Percentiles rank a stretch among this genome's conserved stretches.
These are phyloP conservation scores for Panagrolaimus sp. DNA, from an alignment of 1,140 invertebrate species.

Conservation along the genomic window DNA sequence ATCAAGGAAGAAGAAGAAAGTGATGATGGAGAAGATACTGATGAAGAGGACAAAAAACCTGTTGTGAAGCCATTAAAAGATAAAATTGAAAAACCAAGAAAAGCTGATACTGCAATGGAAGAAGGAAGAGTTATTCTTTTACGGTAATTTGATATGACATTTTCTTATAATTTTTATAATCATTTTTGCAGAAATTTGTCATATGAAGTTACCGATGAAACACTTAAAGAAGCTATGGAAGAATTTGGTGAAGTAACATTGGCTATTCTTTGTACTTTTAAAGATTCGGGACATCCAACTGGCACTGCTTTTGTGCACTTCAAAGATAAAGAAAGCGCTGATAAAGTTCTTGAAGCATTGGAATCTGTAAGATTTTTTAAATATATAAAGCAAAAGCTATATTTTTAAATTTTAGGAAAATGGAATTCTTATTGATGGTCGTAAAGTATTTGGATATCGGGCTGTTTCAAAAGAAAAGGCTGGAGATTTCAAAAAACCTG, in stretches of 20 bases:
- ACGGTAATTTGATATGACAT: slow-evolving; percentile 16
- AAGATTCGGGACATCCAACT: slow-evolving; percentile 44
- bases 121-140: slow-evolving; percentile 43
- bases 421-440: slow-evolving; percentile 37
- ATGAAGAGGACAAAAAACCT: neutral
- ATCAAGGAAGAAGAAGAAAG: neutral
- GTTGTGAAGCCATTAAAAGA: neutral
- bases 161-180: too few species aligned
- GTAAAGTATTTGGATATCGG: slow-evolving; percentile 31
- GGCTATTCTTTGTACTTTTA: slow-evolving; percentile 45
- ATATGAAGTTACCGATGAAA: slow-evolving; percentile 33
- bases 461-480: slow-evolving; percentile 40
- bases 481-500: slow-evolving; percentile 24
- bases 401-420: slow-evolving; percentile 35
- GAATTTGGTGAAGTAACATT: slow-evolving; percentile 43
- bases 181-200: slow-evolving; percentile 44
- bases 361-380: slow-evolving; percentile 13
- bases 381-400: too few species aligned
- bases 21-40: neutral
- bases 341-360: slow-evolving; percentile 39
- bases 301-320: slow-evolving; percentile 50
- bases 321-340: slow-evolving; percentile 33
- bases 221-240: slow-evolving; percentile 31
- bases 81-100: neutral
- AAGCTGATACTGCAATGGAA: slow-evolving; percentile 21